Evolutionary conservation across 2,888 invertebrate species (phyloP).

Genomic region (Caenorhabditis zanzibari): DNA sequence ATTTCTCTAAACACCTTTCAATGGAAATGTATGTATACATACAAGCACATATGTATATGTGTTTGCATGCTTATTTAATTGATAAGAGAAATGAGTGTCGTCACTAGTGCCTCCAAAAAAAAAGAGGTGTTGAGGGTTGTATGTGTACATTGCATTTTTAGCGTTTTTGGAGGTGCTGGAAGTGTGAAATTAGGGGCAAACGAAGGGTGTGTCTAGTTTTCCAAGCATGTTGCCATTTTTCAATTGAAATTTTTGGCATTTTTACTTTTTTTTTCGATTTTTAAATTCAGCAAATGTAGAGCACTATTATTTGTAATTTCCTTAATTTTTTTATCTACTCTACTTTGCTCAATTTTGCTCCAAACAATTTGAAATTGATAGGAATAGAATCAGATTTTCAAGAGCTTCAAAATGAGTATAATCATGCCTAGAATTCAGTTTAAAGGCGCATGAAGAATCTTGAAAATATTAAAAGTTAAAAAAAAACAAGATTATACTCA

Average conservation of each 20-base stretch:
- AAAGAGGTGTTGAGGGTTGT: not conserved
- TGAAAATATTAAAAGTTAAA: too few species aligned
- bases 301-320: too few species aligned
- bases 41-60: not conserved
- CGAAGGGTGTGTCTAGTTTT: not conserved
- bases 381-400: too few species aligned
- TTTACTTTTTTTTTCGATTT: not conserved
- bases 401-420: not conserved
- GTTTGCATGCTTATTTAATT: constrained; percentile 1
- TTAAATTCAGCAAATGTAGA: too few species aligned
- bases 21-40: not conserved
- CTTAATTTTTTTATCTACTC: too few species aligned
- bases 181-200: not conserved
- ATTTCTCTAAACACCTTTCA: too few species aligned
- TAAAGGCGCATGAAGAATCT: too few species aligned
- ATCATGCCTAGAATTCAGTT: too few species aligned
- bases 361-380: too few species aligned
- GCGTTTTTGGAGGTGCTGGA: constrained; percentile 7
- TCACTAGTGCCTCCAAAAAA: not conserved
- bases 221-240: not conserved
- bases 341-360: too few species aligned
- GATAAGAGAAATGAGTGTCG: constrained; percentile 13
- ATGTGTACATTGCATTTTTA: not conserved
- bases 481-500: too few species aligned
- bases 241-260: not conserved